Evolutionary conservation across 1,140 invertebrate species (phyloP), one percentile per base, ranked within the genome.

Genomic region (Macrotrachela quadricornifera): DNA sequence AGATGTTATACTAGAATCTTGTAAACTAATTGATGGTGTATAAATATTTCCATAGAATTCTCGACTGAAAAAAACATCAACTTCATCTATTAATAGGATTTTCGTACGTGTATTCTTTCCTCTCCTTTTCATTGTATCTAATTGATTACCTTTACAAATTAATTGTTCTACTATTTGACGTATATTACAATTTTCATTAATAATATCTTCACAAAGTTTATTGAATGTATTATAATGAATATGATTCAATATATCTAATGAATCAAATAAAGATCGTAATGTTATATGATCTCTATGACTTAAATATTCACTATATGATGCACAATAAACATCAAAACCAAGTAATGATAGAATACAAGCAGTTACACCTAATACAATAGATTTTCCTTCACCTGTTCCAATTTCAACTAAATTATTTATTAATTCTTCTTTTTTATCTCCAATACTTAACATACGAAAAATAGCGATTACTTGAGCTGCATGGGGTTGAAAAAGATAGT

Each of bases 331-430:
- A 18, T 49, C 36, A 18, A 14, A 49, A 12, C 48, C 48, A 16
- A 38, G 1, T 12, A 49, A 11, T 2, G 48, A 2, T 16, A 49
- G 37, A 6, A 49, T 12, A 13, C 9, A 4, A 6, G 48, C 37
- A 6, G 36, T 38, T 10, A 49, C 17, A 11, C 21, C 21, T 41
- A 49, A 16, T 9, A n/a, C 38, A 2, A 49, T 18, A 8, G 48
- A 49, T 38, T 49, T 49, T 1, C 48, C 48, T 41, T 49, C 48
- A 15, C 48, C 48, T 38, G 48, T 49, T 16, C 48, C 36, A 38
- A 49, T 14, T 49, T 49, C n/a, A 12, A 49, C 17, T 10, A 49
- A 17, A 39, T 38, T 38, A 17, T 41, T 41, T 4, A 14, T 41
- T 12, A 49, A 30, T 41, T 10, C 4, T 38, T 44, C 17, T 39